A percentile compares a stretch with the other conserved stretches of the same genome.
These are phyloP conservation scores for Atherinosoma microstoma DNA, from an alignment of 2,797 vertebrate genomes.

Conservation along the genomic window DNA sequence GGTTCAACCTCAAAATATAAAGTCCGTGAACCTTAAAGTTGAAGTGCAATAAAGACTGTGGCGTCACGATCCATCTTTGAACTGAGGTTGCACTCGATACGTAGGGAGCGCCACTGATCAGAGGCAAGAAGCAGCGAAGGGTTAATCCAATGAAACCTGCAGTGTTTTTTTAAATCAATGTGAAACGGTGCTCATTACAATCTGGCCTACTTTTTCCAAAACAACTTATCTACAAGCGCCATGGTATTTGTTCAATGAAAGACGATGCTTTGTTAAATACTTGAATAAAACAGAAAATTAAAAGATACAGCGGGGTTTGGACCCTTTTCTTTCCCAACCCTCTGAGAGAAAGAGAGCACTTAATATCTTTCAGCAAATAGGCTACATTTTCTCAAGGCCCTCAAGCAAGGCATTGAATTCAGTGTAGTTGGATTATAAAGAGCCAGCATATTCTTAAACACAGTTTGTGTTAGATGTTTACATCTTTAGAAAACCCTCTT, in stretches of 20 bases:
- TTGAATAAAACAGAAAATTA: not conserved
- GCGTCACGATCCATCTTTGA: not conserved
- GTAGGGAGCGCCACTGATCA: too few species aligned
- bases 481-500: not conserved
- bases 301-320: not conserved
- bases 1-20: not conserved
- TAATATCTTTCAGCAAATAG: conserved; percentile 16
- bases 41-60: not conserved
- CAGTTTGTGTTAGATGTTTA: not conserved
- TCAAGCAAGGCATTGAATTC: conserved; percentile 13
- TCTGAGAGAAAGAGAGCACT: not conserved
- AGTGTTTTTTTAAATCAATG: too few species aligned
- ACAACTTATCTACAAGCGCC: too few species aligned
- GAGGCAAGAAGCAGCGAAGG: too few species aligned
- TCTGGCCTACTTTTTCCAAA: too few species aligned
- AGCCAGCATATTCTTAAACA: not conserved
- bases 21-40: not conserved
- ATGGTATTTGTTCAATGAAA: not conserved
- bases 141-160: too few species aligned
- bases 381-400: conserved; percentile 7
- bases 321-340: conserved; percentile 4
- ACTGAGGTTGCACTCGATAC: not conserved
- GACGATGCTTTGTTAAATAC: not conserved
- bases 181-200: too few species aligned
- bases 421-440: conserved; percentile 4